Evolutionary conservation across 2,888 invertebrate genomes (phyloP), one percentile per base, ranked within the genome.

Genomic region (Acrocyrtus sp.): DNA sequence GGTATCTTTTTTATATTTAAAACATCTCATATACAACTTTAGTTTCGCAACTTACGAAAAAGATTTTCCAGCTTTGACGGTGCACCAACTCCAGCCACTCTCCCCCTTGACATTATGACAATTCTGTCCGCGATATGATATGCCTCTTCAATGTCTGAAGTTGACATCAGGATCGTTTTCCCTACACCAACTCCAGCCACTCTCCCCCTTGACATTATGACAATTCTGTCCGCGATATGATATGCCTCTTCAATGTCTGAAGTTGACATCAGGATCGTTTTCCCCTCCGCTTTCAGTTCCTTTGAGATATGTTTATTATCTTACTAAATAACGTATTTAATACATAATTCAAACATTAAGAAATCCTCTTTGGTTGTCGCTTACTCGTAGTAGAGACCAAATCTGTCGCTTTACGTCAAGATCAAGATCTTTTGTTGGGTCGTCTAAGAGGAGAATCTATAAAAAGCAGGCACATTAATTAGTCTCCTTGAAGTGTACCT

Each of bases 361-460:
- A 34, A 2, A 56, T 24, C 17, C 5, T 15, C 29, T 34, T 27
- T n/a, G 5, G 8, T 47, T n/a, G n/a, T 19, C n/a, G n/a, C n/a
- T n/a, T 26, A 68, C 68, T 17, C 54, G 45, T n/a, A 74, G 39
- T 8, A 69, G 27, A 15, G 45, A 27, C 74, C 74, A 69, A 29
- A 74, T 74, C 8, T 56, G 74, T n/a, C 65, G 60, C 39, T 74
- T 69, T 0, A 48, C 43, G 22, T 63, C 69, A 5, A 48, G 21
- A 0, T 69, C 69, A 0, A 69, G 34, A 12, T 26, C 45, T 2
- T 3, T 39, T n/a, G 74, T 74, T 19, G 74, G 74, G 2, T 69
- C 48, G 43, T 74, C 74, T 6, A 74, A 43, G 0, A 69, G 48
- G 1, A 68, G n/a, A 27, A 67, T 67, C 51, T 58, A 34, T 34